Conservation (phyloP, 2,888 invertebrate species). For the Bursaphelenchus okinawaensis region DNA sequence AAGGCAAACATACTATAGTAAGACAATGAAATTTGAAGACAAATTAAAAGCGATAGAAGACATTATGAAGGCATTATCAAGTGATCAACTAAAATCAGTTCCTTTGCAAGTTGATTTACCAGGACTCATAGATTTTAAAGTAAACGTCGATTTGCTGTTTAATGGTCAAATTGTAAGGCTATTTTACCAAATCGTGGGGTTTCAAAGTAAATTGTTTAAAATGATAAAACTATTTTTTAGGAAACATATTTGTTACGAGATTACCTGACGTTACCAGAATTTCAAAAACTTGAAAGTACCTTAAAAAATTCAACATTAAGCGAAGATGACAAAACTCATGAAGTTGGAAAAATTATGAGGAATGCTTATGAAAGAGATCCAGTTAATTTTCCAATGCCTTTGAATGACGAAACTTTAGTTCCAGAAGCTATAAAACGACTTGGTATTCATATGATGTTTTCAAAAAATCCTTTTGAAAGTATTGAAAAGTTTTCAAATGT, state of each 20-base stretch:
- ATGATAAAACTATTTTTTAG: conserved; percentile 19
- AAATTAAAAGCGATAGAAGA: conserved; percentile 24
- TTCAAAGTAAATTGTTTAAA: not conserved
- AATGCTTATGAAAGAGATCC: conserved; percentile 28
- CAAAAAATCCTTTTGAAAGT: conserved; percentile 29
- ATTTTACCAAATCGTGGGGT: conserved; percentile 1
- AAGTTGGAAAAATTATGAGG: conserved; percentile 27
- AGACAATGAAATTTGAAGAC: conserved; percentile 24
- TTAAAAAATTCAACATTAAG: conserved; percentile 14
- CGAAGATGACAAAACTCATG: conserved; percentile 21
- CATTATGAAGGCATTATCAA: conserved; percentile 19
- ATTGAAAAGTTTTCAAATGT: conserved; percentile 21
- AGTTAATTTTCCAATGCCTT: conserved; percentile 25
- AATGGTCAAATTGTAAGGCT: conserved; percentile 32
- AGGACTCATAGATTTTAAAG: conserved; percentile 31
- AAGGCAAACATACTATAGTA: conserved; percentile 25
- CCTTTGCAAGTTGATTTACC: conserved; percentile 29
- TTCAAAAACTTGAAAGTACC: conserved; percentile 13
- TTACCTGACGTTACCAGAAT: conserved; percentile 19
- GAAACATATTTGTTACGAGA: conserved; percentile 21
- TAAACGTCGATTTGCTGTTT: conserved; percentile 34
- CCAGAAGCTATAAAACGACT: conserved; percentile 23
- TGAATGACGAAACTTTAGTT: conserved; percentile 24
- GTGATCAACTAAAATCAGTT: conserved; percentile 23
- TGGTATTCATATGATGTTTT: conserved; percentile 33